Percentiles rank a stretch among this genome's conserved stretches.
These are phyloP conservation scores for Sialis lutaria DNA, from an alignment of 2,888 invertebrate genomes.

Conservation along the genomic window DNA sequence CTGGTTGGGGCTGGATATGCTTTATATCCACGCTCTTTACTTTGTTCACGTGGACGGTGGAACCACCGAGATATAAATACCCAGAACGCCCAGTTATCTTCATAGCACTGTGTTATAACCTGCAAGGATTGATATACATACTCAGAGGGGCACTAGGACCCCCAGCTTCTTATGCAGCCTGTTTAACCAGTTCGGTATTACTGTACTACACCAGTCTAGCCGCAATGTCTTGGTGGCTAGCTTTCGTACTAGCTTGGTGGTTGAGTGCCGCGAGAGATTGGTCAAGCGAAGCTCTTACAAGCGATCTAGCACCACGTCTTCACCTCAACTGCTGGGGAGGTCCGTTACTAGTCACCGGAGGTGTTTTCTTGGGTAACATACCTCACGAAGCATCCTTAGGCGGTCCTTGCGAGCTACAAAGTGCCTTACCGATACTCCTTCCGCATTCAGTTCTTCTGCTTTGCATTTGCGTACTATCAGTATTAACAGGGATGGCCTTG, in stretches of 20 bases:
- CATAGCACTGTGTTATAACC: conserved; percentile 72
- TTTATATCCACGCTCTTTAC: conserved; percentile 70
- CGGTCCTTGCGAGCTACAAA: conserved; percentile 59
- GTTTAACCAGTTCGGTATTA: conserved; percentile 1
- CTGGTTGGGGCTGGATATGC: conserved; percentile 60
- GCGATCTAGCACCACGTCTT: conserved; percentile 21
- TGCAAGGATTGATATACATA: conserved; percentile 58
- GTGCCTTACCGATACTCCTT: conserved; percentile 43
- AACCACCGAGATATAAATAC: conserved; percentile 76
- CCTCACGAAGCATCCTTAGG: conserved; percentile 64
- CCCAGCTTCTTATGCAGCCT: not conserved
- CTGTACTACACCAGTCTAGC: conserved; percentile 4
- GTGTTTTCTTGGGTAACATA: conserved; percentile 74
- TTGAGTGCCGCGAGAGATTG: conserved; percentile 16
- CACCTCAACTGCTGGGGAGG: conserved; percentile 37
- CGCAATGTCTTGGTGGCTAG: conserved; percentile 3
- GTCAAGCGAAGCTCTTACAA: conserved; percentile 20
- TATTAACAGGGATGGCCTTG: conserved; percentile 58
- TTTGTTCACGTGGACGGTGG: conserved; percentile 73
- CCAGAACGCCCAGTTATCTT: conserved; percentile 86
- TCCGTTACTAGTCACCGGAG: conserved; percentile 78
- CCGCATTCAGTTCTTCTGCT: conserved; percentile 43
- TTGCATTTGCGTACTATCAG: conserved; percentile 32
- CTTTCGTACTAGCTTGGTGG: conserved; percentile 4
- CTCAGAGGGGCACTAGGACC: conserved; percentile 44